Conservation (phyloP, 2,797 vertebrate genomes). For the Chrysocyon brachyurus region DNA sequence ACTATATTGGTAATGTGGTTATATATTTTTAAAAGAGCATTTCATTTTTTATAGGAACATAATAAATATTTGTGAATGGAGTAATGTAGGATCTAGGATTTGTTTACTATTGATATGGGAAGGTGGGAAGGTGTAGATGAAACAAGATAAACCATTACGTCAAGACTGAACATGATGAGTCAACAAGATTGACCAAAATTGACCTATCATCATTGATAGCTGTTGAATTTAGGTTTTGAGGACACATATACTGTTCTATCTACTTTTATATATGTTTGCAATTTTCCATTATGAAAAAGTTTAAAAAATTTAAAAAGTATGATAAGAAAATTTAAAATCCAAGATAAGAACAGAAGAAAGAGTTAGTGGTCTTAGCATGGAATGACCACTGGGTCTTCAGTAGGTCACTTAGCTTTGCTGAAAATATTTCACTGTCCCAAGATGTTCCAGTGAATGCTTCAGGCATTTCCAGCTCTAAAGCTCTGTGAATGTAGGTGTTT, state of each 20-base stretch:
- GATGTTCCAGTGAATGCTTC: not conserved
- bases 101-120: not conserved
- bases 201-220: too few species aligned
- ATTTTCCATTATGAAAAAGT: not conserved
- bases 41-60: not conserved
- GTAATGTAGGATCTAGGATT: not conserved
- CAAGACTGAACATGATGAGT: not conserved
- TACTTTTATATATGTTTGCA: not conserved
- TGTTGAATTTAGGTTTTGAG: not conserved
- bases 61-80: not conserved
- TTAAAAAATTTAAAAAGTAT: not conserved
- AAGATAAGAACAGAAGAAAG: not conserved
- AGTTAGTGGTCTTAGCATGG: fast-evolving
- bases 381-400: not conserved
- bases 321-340: not conserved
- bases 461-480: not conserved
- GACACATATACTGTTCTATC: not conserved
- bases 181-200: not conserved
- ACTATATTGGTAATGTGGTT: not conserved
- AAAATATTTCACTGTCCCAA: not conserved
- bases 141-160: not conserved
- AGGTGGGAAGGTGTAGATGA: not conserved
- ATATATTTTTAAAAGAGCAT: not conserved
- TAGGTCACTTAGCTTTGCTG: not conserved
- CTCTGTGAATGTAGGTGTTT: not conserved